Conservation (phyloP, 2,888 invertebrate species). For the Coelogynopora nodosa region DNA sequence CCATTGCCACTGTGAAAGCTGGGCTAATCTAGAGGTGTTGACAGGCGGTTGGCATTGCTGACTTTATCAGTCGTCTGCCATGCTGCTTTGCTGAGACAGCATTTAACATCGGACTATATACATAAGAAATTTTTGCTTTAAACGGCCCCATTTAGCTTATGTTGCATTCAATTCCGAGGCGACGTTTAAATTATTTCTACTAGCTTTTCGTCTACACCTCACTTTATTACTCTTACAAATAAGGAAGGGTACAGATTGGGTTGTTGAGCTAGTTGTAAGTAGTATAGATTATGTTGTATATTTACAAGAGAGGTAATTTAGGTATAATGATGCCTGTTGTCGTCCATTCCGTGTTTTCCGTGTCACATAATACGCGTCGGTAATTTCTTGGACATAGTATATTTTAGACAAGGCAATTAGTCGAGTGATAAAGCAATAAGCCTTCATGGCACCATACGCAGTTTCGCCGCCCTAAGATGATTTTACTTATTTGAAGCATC, state of each 20-base stretch:
- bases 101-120: neutral
- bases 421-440: constrained; percentile 18
- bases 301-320: constrained; percentile 4
- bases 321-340: neutral
- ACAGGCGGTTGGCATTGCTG: constrained; percentile 1
- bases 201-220: neutral
- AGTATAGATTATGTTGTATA: constrained; percentile 12
- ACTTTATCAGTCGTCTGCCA: constrained; percentile 17
- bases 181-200: neutral
- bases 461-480: neutral
- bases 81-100: neutral
- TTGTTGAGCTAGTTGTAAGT: too few relatives aligned
- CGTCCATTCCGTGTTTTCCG: neutral
- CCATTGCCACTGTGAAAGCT: neutral
- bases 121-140: neutral
- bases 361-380: neutral
- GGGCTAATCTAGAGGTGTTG: neutral
- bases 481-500: neutral
- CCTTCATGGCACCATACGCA: neutral
- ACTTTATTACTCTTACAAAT: too few relatives aligned
- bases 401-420: constrained; percentile 16
- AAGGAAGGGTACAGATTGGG: too few relatives aligned
- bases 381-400: neutral
- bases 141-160: neutral
- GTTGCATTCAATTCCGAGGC: neutral